Percentiles rank a stretch among this genome's conserved stretches.
These are phyloP conservation scores for Drosophila kanapiae DNA, from an alignment of 1,140 invertebrate species.

Conservation along the genomic window DNA sequence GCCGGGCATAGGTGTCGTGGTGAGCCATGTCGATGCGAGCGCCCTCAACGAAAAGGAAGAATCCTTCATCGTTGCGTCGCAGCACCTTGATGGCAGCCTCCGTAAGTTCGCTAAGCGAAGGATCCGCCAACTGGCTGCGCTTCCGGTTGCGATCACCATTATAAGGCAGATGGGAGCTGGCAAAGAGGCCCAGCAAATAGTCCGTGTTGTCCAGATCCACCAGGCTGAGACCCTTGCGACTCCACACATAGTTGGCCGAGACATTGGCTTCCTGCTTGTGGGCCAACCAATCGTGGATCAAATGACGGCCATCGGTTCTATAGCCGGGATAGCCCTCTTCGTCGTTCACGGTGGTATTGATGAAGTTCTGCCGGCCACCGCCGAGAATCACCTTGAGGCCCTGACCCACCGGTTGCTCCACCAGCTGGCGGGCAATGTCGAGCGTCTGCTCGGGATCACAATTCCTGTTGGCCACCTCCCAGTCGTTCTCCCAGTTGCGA, in stretches of 20 bases:
- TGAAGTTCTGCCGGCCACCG: slow-evolving; percentile 90
- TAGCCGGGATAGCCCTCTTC: slow-evolving; percentile 89
- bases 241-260: slow-evolving; percentile 88
- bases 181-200: slow-evolving; percentile 90
- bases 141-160: slow-evolving; percentile 85
- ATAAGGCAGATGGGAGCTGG: slow-evolving; percentile 85
- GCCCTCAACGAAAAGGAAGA: slow-evolving; percentile 95
- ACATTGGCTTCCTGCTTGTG: slow-evolving; percentile 86
- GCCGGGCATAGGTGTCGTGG: slow-evolving; percentile 91
- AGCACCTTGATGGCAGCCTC: slow-evolving; percentile 92
- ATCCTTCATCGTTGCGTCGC: slow-evolving; percentile 92
- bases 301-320: slow-evolving; percentile 87
- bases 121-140: slow-evolving; percentile 85
- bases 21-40: slow-evolving; percentile 94
- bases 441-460: slow-evolving; percentile 80
- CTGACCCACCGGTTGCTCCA: slow-evolving; percentile 89
- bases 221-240: slow-evolving; percentile 87
- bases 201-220: slow-evolving; percentile 88
- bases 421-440: slow-evolving; percentile 92
- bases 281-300: slow-evolving; percentile 89
- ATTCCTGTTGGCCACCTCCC: slow-evolving; percentile 85
- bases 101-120: slow-evolving; percentile 93
- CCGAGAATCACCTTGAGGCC: slow-evolving; percentile 89
- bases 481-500: slow-evolving; percentile 92
- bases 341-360: slow-evolving; percentile 87